phyloP scores from a whole-genome alignment of 2,113 vertebrate genomes.

The Notechis scutatus region DNA sequence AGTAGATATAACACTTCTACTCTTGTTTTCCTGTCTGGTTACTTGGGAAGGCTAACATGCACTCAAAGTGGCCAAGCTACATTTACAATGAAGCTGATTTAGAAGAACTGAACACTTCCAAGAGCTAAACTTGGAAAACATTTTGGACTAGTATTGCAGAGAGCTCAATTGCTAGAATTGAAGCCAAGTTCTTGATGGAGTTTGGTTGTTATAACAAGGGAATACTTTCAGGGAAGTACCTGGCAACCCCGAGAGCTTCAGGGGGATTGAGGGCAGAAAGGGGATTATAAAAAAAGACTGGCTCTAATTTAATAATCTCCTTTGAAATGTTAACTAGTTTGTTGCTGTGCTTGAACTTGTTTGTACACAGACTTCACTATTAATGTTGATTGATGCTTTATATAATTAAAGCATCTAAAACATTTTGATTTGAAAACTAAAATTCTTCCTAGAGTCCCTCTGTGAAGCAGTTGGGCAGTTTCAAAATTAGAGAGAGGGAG shows the following conservation, averaged over 20 bases:
- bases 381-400: not conserved
- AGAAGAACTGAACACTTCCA: not conserved
- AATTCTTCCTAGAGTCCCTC: not conserved
- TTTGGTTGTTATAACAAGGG: not conserved
- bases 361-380: not conserved
- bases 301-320: not conserved
- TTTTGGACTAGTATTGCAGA: not conserved
- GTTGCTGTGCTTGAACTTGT: not conserved
- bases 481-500: not conserved
- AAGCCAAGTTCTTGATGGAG: slow-evolving; percentile 13
- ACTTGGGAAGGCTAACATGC: not conserved
- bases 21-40: not conserved
- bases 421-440: not conserved
- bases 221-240: not conserved
- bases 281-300: not conserved
- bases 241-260: not conserved
- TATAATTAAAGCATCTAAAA: not conserved
- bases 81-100: not conserved
- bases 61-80: not conserved
- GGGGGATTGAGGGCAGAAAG: not conserved
- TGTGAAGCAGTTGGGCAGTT: not conserved
- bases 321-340: not conserved
- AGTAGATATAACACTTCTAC: not conserved
- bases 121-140: slow-evolving; percentile 5
- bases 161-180: not conserved